A percentile compares a stretch with the other conserved stretches of the same genome.
These are phyloP conservation scores for Plodia interpunctella DNA, from an alignment of 1,140 invertebrate genomes.

Conservation along the genomic window DNA sequence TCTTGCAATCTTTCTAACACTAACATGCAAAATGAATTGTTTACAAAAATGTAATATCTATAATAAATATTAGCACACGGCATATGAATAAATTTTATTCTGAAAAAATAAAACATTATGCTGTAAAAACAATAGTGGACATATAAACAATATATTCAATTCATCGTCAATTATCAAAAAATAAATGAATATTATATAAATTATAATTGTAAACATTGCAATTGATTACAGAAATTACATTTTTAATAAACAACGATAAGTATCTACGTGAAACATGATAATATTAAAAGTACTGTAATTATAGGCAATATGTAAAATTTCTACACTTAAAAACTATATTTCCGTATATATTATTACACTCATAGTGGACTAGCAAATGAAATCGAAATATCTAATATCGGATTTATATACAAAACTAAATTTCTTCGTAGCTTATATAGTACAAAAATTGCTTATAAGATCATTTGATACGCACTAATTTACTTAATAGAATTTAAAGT, in stretches of 20 bases:
- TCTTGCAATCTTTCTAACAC: constrained; percentile 31
- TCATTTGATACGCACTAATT: constrained; percentile 29
- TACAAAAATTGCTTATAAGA: constrained; percentile 50
- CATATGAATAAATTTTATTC: too few species aligned
- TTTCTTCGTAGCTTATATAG: constrained; percentile 32
- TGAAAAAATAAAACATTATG: too few species aligned
- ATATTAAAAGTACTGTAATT: not conserved
- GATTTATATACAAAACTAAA: constrained; percentile 32
- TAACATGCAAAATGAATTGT: constrained; percentile 18
- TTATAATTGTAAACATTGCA: too few species aligned
- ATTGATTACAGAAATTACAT: too few species aligned
- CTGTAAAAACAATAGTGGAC: too few species aligned
- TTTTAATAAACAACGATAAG: too few species aligned
- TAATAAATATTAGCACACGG: too few species aligned
- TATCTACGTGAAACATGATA: not conserved
- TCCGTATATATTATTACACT: constrained; percentile 16
- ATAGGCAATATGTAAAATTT: constrained; percentile 16
- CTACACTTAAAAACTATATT: not conserved
- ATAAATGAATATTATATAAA: too few species aligned
- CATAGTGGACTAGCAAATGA: constrained; percentile 24
- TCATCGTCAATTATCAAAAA: too few species aligned
- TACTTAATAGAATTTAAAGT: constrained; percentile 43
- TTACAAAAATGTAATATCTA: constrained; percentile 6
- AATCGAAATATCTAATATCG: constrained; percentile 37
- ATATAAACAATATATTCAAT: too few species aligned